Evolutionary conservation across 92 coral and sea anemone species (phyloP).

Genomic region (Isaurus tuberculatus): DNA sequence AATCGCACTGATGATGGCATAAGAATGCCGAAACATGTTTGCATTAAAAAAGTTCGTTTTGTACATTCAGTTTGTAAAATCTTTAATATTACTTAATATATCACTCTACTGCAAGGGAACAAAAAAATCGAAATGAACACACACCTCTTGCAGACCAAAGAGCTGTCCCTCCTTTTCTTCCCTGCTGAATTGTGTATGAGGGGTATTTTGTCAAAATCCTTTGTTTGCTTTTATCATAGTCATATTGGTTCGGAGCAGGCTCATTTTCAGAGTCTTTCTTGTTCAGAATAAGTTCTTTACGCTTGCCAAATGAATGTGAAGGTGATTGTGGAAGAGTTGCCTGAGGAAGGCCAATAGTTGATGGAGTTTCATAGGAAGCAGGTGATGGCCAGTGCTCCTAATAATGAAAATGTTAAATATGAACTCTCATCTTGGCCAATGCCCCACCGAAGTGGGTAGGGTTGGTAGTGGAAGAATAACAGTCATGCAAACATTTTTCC

Average conservation of each 20-base stretch:
- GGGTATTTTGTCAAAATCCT: constrained; percentile 69
- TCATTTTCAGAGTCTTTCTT: constrained; percentile 82
- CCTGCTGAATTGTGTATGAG: constrained; percentile 89
- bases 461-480: no score
- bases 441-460: not conserved
- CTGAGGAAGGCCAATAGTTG: constrained; percentile 81
- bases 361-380: constrained; percentile 71
- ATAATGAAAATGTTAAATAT: not conserved
- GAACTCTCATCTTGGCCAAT: not conserved
- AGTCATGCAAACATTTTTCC: no score
- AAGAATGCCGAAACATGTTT: no score
- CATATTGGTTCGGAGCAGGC: constrained; percentile 87
- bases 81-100: no score
- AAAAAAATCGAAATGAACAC: not conserved
- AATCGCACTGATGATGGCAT: no score
- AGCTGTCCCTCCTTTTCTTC: constrained; percentile 85
- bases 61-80: no score
- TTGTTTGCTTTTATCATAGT: constrained; percentile 57
- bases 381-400: constrained; percentile 96
- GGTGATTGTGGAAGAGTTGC: constrained; percentile 80
- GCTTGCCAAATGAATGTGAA: constrained; percentile 79
- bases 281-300: constrained; percentile 63
- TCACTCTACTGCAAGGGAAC: no score
- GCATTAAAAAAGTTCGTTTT: no score
- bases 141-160: constrained; percentile 87